These are phyloP conservation scores for Albula goreensis DNA, from an alignment of 2,113 vertebrate species.

Conservation along the genomic window DNA sequence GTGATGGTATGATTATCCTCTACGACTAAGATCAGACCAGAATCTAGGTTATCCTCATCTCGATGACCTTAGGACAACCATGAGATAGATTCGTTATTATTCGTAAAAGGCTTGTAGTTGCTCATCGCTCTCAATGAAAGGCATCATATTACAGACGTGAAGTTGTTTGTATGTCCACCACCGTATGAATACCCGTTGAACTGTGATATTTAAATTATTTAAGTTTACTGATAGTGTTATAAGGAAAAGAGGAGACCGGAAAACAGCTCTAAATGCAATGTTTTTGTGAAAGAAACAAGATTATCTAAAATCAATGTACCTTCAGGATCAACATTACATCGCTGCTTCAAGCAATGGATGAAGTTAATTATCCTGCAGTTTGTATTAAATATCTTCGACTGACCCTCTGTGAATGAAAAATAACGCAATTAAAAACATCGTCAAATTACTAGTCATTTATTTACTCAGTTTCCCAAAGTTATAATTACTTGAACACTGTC, in stretches of 20 bases:
- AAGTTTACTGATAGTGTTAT: neutral
- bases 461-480: neutral
- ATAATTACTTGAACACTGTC: too few relatives aligned
- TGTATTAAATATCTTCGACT: constrained; percentile 63
- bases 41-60: neutral
- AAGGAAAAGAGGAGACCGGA: too few relatives aligned
- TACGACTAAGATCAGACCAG: too few relatives aligned
- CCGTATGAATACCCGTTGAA: neutral
- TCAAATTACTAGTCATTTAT: neutral
- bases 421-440: neutral
- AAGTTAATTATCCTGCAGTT: constrained; percentile 69
- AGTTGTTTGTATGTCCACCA: neutral
- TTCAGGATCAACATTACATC: constrained; percentile 53
- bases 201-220: neutral
- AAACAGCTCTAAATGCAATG: neutral
- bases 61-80: neutral
- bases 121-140: neutral
- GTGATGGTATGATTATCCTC: neutral
- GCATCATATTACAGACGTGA: neutral
- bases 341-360: constrained; percentile 60
- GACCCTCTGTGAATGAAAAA: constrained; percentile 50
- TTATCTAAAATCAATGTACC: constrained; percentile 39
- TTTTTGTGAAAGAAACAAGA: neutral
- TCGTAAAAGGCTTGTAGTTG: neutral
- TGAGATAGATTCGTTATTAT: neutral